Conservation (phyloP, 1,140 invertebrate species). For the Rhopalosiphum padi region DNA sequence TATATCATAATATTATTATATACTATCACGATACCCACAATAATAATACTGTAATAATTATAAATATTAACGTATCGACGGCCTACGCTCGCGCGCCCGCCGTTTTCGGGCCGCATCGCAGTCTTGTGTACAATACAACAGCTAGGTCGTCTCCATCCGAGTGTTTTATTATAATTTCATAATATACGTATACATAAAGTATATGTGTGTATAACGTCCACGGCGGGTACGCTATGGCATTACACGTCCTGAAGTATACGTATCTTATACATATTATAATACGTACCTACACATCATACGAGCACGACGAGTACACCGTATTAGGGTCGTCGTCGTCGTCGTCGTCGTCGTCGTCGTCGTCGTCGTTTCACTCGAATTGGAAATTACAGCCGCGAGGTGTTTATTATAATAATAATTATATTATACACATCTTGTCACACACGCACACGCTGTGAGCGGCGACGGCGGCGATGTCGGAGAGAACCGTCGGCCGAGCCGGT, state of each 20-base stretch:
- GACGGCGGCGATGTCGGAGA: too few relatives aligned
- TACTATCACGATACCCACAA: neutral
- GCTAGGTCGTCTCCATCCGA: neutral
- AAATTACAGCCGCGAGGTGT: constrained; percentile 37
- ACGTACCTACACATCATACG: neutral
- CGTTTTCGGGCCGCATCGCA: neutral
- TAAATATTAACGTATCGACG: neutral
- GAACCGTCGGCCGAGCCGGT: neutral
- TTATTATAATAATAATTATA: constrained; percentile 14
- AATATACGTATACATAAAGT: too few relatives aligned
- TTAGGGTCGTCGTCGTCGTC: neutral
- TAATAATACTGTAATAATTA: neutral
- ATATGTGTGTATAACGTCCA: neutral
- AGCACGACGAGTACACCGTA: neutral
- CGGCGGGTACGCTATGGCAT: neutral
- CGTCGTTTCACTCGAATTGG: constrained; percentile 31
- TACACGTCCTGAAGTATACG: neutral
- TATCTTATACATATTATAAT: neutral
- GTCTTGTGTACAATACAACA: neutral
- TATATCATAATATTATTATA: too few relatives aligned
- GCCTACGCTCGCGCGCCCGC: neutral
- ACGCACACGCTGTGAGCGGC: too few relatives aligned
- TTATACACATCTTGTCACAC: neutral
- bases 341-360: neutral
- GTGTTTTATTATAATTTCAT: neutral